Base-by-base conservation (phyloP, 2,113 vertebrate genomes). In the Uropsilus gracilis region DNA sequence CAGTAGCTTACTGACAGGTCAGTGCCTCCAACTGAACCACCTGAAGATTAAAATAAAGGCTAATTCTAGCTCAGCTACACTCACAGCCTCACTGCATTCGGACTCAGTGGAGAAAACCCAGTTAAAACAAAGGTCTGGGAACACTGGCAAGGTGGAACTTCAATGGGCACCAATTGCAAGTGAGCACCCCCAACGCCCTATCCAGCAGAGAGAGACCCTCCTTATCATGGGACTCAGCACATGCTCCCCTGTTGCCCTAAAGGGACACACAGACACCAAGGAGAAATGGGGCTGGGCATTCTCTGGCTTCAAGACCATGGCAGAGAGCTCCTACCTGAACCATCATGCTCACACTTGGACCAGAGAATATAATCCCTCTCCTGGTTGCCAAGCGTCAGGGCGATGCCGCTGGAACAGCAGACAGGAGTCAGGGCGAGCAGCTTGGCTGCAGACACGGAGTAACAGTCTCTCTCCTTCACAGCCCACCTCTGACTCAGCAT, bases 401-500 rank as follows among this genome's bases (percentile, higher is more conserved):
- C 98, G 98, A 98, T 98, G 73, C 99, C 99, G 0, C 98, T 99
- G 77, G 99, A 98, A 94, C 99, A 99, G 98, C 99, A 99, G 92
- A 98, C 98, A 0, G 99, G 99, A 0, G 99, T 99, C 96, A 99
- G 97, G 24, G 99, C 98, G 17, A 99, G 98, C 91, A 99, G 98
- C 97, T 98, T 99, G 78, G 99, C 99, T 0, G 99, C 99, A 13
- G 99, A 99, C 12, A 98, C 98, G 0, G 99, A 99, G 89, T 99
- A 99, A 96, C 98, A 99, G 97, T 99, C 99, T 96, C 98, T 98
- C 96, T 99, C 99, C 95, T 98, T 99, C 98, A 99, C 98, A 69
- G 99, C 99, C 0, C 98, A 94, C 8, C 99, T 98, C 97, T 99
- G 99, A 97, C 99, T 99, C 98, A 99, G 95, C 99, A 99, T 99